Conservation (phyloP, 2,797 vertebrate genomes). For the Salmo trutta region DNA sequence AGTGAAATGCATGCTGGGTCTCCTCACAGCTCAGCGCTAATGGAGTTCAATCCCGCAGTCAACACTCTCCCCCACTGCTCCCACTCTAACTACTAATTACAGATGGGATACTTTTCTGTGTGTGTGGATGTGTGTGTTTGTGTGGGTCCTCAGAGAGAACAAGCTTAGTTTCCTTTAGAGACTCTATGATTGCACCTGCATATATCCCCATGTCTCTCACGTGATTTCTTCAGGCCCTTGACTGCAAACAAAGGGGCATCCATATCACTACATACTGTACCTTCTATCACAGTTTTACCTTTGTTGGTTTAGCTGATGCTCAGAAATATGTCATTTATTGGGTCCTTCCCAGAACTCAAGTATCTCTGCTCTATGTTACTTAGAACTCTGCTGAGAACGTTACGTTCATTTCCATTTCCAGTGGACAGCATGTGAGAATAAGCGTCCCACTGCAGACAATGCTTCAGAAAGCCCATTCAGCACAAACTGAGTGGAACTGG, state of each 20-base stretch:
- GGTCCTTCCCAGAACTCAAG: constrained; percentile 14
- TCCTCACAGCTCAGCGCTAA: constrained; percentile 65
- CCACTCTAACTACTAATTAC: constrained; percentile 49
- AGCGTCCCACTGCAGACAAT: constrained; percentile 25
- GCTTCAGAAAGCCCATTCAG: constrained; percentile 50
- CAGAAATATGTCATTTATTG: constrained; percentile 23
- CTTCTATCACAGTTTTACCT: neutral
- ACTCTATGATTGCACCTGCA: too few species aligned
- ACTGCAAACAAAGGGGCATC: too few species aligned
- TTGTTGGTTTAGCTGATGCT: neutral
- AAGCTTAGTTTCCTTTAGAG: too few species aligned
- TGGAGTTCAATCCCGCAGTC: constrained; percentile 49
- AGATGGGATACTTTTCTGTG: constrained; percentile 46
- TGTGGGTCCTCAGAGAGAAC: too few species aligned
- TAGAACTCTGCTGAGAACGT: constrained; percentile 39
- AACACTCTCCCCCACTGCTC: constrained; percentile 29
- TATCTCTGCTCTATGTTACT: constrained; percentile 17
- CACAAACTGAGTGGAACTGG: constrained; percentile 49
- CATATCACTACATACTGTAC: neutral
- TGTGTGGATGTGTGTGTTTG: neutral
- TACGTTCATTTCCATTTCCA: constrained; percentile 30
- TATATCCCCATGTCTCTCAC: too few species aligned
- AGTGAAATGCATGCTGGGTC: constrained; percentile 62
- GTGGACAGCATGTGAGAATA: constrained; percentile 30
- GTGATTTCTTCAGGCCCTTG: too few species aligned